Base-by-base conservation (phyloP, 2,113 vertebrate species). In the Synodontis membranacea region DNA sequence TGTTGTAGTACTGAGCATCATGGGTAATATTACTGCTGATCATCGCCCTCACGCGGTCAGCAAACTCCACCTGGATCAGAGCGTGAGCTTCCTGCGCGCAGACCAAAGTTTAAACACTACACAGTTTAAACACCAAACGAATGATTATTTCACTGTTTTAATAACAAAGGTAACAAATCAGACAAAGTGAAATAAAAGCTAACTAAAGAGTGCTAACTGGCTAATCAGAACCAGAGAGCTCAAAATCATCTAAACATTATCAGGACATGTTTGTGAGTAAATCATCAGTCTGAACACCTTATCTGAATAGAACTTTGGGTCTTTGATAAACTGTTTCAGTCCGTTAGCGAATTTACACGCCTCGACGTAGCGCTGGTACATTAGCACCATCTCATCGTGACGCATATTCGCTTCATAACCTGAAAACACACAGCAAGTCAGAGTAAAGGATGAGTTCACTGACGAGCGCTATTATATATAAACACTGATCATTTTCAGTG, bases 341-440 rank as follows among this genome's bases (percentile, higher is more conserved):
- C 96, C 95, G 11, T 93, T 94, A 0, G 96, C 96, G 89, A 98
- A 99, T 93, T 99, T 99, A 64, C 95, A 89, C 0, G 96, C 95
- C 89, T 99, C 97, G 25, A 96, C 92, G 0, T 96, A 96, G 60
- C 25, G 94, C 66, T 99, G 98, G 88, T 96, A 99, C 31, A 93
- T 88, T 58, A 92, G 88, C 15, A 89, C 93, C 34, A 91, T 89
- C 25, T 92, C 54, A 0, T 90, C 82, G 5, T 66, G 95, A 95
- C 0, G 91, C 62, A 97, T 90, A n/a, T n/a, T n/a, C n/a, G n/a
- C n/a, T 0, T 94, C 84, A 88, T 95, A 98, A 2, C 89, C 98
- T 99, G 0, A 72, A 82, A 52, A 76, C 19, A 85, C 34, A 84
- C 50, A 54, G 72, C 10, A 52, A 42, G 1, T 50, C 17, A 25